Conservation (phyloP, 2,113 vertebrate genomes). For the Rhinichthys klamathensis region DNA sequence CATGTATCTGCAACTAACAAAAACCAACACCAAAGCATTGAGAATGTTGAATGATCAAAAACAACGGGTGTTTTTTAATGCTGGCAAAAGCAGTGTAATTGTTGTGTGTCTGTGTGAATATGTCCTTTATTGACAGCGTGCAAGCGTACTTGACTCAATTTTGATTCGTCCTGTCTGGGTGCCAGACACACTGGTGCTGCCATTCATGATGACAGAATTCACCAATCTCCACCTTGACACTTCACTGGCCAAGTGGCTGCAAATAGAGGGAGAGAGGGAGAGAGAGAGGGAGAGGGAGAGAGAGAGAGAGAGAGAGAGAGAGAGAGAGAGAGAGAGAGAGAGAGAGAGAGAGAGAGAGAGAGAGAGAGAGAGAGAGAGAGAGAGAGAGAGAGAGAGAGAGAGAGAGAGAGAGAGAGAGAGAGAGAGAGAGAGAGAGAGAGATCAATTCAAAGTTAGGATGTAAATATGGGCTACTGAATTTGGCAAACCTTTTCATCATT, state of each 20-base stretch:
- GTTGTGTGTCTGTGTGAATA: neutral
- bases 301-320: too few species aligned
- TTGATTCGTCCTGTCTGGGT: conserved; percentile 66
- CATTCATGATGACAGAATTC: conserved; percentile 73
- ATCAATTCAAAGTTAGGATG: neutral
- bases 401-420: too few species aligned
- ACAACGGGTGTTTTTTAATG: neutral
- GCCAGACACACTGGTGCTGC: conserved; percentile 68
- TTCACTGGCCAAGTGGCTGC: conserved; percentile 29
- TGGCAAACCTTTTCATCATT: neutral
- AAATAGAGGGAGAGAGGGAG: neutral
- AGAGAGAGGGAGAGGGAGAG: too few species aligned
- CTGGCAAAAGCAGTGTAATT: neutral
- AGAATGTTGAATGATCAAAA: neutral
- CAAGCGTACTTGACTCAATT: conserved; percentile 61
- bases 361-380: too few species aligned
- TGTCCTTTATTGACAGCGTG: neutral
- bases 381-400: too few species aligned
- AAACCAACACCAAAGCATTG: neutral
- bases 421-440: too few species aligned
- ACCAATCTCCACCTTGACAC: conserved; percentile 48
- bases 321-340: too few species aligned
- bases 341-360: too few species aligned
- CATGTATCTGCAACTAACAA: conserved; percentile 67
- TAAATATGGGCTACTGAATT: neutral